A percentile compares a stretch with the other conserved stretches of the same genome.
These are phyloP conservation scores for Sarcophaga variegata DNA, from an alignment of 2,888 invertebrate species.

Conservation along the genomic window DNA sequence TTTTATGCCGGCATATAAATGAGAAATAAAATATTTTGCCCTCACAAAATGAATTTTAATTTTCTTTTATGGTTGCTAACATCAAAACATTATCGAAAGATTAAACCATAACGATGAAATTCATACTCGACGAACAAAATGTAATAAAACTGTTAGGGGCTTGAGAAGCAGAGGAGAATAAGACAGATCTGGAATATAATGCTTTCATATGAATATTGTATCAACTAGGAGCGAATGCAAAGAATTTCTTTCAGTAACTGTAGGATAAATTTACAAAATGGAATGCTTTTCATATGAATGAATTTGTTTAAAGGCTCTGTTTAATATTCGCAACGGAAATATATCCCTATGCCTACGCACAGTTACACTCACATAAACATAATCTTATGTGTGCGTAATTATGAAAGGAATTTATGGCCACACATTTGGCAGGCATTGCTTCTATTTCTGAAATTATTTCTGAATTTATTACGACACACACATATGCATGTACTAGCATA, in stretches of 20 bases:
- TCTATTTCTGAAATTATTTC: background rate
- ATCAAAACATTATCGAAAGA: slow-evolving; percentile 22
- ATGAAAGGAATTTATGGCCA: background rate
- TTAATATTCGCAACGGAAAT: background rate
- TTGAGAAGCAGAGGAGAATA: background rate
- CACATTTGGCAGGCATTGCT: too few species aligned
- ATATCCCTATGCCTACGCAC: background rate
- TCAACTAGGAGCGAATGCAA: too few species aligned
- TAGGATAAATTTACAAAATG: too few species aligned
- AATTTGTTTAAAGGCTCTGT: background rate
- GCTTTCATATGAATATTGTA: too few species aligned
- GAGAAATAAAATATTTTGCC: slow-evolving; percentile 13
- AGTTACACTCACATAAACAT: too few species aligned
- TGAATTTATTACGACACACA: background rate
- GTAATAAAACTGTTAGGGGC: background rate
- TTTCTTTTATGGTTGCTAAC: slow-evolving; percentile 28
- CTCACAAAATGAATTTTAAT: slow-evolving; percentile 43
- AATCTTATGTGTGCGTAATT: background rate
- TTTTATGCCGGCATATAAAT: slow-evolving; percentile 8
- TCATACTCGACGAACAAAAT: background rate
- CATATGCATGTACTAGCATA: background rate
- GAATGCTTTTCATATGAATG: background rate
- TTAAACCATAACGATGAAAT: slow-evolving; percentile 40
- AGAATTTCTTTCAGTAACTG: too few species aligned
- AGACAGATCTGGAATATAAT: background rate